These are phyloP conservation scores for Paguma larvata DNA, from an alignment of 2,797 vertebrate genomes.

Conservation along the genomic window DNA sequence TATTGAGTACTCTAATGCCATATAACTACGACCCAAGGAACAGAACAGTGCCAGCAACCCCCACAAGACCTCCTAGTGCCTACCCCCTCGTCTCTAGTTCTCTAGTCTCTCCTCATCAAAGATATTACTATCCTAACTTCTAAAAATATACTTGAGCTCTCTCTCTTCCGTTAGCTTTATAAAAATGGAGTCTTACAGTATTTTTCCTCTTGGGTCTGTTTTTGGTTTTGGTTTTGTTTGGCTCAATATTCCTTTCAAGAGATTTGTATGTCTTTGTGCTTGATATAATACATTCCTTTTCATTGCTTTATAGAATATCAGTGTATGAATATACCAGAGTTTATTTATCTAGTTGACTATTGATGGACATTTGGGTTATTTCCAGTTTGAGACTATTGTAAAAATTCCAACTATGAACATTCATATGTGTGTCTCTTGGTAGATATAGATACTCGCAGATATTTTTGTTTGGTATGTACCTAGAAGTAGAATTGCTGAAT, in stretches of 20 bases:
- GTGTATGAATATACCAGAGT: not conserved
- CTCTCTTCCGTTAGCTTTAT: not conserved
- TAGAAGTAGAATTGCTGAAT: not conserved
- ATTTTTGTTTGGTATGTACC: not conserved
- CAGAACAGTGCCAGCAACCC: not conserved
- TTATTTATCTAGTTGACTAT: not conserved
- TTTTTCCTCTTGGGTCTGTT: not conserved
- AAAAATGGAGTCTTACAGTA: not conserved
- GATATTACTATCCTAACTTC: not conserved
- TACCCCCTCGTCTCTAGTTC: not conserved
- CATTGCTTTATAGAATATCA: not conserved
- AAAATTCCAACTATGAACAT: not conserved
- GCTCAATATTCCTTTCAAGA: conserved; percentile 16
- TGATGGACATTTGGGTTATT: conserved; percentile 15
- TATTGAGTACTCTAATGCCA: not conserved
- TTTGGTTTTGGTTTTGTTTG: not conserved
- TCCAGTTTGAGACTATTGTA: not conserved
- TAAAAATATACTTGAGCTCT: conserved; percentile 13
- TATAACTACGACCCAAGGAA: not conserved
- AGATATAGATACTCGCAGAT: not conserved
- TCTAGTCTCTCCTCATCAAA: not conserved
- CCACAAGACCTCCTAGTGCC: not conserved
- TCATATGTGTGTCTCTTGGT: not conserved
- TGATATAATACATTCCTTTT: conserved; percentile 2
- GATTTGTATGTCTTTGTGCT: conserved; percentile 35